phyloP scores from a whole-genome alignment of 2,888 invertebrate species.

The Fragum fragum region DNA sequence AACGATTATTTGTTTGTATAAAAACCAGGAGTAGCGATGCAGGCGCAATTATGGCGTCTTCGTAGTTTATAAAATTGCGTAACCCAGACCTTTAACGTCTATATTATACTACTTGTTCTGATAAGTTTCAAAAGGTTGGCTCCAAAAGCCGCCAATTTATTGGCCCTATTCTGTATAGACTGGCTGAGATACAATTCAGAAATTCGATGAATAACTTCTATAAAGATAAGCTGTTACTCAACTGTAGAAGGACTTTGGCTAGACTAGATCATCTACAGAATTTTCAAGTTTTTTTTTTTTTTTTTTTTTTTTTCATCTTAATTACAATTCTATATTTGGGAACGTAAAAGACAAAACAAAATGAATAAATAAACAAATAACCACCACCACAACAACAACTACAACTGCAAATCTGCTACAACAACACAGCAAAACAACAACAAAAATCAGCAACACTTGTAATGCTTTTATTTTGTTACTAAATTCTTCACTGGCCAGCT shows the following conservation, averaged over 20 bases:
- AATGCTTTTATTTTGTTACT: no score
- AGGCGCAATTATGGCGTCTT: constrained; percentile 43
- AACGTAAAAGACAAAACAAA: no score
- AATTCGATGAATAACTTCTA: not conserved
- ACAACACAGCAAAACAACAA: no score
- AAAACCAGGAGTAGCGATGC: constrained; percentile 26
- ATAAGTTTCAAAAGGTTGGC: constrained; percentile 13
- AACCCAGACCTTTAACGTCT: constrained; percentile 24
- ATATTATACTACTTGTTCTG: constrained; percentile 1
- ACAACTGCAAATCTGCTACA: no score
- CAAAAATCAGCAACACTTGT: no score
- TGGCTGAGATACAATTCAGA: constrained; percentile 1
- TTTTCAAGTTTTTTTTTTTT: no score
- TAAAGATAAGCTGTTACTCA: not conserved
- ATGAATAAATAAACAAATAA: no score
- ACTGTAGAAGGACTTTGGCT: not conserved
- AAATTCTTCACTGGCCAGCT: no score
- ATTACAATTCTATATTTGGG: no score
- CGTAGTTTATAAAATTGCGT: constrained; percentile 17
- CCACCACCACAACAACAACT: no score
- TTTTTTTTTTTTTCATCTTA: no score
- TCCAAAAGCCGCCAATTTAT: constrained; percentile 28
- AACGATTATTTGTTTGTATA: constrained; percentile 37
- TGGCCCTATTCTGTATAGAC: constrained; percentile 17
- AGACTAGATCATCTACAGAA: no score